Evolutionary conservation across 2,888 invertebrate genomes (phyloP), one percentile per base, ranked within the genome.

Genomic region (Invenusta paracnida): DNA sequence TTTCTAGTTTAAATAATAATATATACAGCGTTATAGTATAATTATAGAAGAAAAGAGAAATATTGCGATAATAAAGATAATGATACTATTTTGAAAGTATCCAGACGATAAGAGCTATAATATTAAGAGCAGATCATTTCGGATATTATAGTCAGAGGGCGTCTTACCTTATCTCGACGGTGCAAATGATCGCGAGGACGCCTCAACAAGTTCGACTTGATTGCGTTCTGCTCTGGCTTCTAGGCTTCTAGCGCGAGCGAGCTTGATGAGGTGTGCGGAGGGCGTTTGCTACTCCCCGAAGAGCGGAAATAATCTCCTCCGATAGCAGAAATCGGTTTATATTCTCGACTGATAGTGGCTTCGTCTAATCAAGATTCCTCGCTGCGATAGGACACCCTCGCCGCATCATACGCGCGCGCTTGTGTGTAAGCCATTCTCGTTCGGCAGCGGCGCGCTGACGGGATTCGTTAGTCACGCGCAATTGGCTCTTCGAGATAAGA

Each of bases 311-410:
- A 73, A 73, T 73, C 73, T 73, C 23, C 27, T 2, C 23, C 73
- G 73, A 73, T 73, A 73, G 73, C 73, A 73, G 73, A 73, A 73
- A 73, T 73, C 73, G 73, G 11, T 23, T 73, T 73, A 73, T 73
- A 73, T 73, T 73, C 25, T 5, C 73, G 73, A 73, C 73, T 73
- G 73, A 73, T 73, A 73, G 73, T 23, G 23, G 73, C 73, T 23
- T 48, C 5, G 27, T 23, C 2, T 73, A 73, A 73, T 73, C 73
- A 13, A 73, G 73, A 73, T 73, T 73, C 73, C 23, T 73, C 23
- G 23, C 73, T 73, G 73, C 73, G 73, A 73, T 73, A 73, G 73
- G 73, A 25, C 23, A 2, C 23, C n/a, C n/a, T n/a, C n/a, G n/a
- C n/a, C n/a, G n/a, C n/a, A n/a, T n/a, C n/a, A n/a, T n/a, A n/a